A percentile compares a stretch with the other conserved stretches of the same genome.
Evolutionary conservation across 1,140 invertebrate genomes (phyloP).

Genomic region (Zaprionus vittiger): DNA sequence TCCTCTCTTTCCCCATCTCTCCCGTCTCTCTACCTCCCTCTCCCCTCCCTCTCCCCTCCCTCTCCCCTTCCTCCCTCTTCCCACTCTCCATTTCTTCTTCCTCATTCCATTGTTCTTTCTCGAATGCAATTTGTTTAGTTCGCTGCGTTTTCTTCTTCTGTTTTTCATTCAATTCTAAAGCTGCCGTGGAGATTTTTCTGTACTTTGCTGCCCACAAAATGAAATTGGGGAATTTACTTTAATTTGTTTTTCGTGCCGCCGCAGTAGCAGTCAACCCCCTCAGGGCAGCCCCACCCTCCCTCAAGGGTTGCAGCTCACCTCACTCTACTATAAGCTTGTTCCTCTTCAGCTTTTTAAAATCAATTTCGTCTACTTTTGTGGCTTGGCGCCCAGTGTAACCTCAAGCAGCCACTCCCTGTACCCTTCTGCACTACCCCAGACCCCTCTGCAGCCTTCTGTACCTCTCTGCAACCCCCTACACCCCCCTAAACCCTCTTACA

Average conservation of each 20-base stretch:
- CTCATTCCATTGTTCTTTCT: conserved; percentile 15
- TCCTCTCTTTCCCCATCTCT: too few species aligned
- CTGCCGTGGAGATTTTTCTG: conserved; percentile 52
- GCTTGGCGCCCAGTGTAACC: background rate
- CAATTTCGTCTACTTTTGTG: conserved; percentile 79
- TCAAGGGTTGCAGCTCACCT: background rate
- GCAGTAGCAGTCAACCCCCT: conserved; percentile 34
- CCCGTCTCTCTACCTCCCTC: background rate
- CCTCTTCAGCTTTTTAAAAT: conserved; percentile 70
- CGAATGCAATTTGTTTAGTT: conserved; percentile 77
- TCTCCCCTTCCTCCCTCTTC: too few species aligned
- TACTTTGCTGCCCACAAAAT: conserved; percentile 56
- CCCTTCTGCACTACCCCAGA: background rate
- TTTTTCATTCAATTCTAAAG: conserved; percentile 46
- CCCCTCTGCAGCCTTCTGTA: too few species aligned
- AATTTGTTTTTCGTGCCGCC: conserved; percentile 81
- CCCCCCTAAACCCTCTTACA: too few species aligned
- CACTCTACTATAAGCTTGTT: conserved; percentile 12
- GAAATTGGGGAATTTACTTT: conserved; percentile 82
- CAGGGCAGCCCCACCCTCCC: conserved; percentile 1
- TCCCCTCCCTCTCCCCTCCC: background rate
- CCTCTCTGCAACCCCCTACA: too few species aligned
- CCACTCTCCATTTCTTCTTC: too few species aligned
- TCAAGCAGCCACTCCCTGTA: background rate
- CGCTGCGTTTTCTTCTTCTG: conserved; percentile 59